Evolutionary conservation across 2,113 vertebrate genomes (phyloP), one percentile per base, ranked within the genome.

Genomic region (Cebus imitator): DNA sequence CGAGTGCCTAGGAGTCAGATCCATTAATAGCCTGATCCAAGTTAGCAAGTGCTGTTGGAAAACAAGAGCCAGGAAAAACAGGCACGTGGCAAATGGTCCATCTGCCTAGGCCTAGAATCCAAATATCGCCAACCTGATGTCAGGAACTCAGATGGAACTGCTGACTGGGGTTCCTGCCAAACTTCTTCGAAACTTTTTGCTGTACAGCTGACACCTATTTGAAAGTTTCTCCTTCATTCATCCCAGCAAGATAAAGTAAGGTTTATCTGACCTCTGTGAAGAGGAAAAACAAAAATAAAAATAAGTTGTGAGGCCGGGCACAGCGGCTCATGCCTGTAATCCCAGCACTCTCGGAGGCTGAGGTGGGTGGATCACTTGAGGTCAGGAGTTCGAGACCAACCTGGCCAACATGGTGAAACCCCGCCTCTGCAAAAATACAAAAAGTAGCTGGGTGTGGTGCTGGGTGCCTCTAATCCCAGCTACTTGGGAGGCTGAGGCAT

Each of bases 41-140:
- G 79, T 84, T 78, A 85, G 64, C 64, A 48, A 70, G 83, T 72
- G 91, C 96, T 91, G 93, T 82, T 30, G 5, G 81, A 73, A 97
- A 91, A 61, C 5, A 66, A 79, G 85, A 91, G 92, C 96, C 97
- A 97, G 84, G 48, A 87, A 97, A 95, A 94, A 83, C 90, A 97
- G 94, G 85, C 91, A 66, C 14, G 0, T 37, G 88, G 90, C 13
- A 5, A 43, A 94, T 8, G 3, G 58, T 25, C 43, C 57, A 10
- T 87, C 93, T 91, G 85, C 90, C 50, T 11, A 58, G 30, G 94
- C 72, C 23, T 32, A 18, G 52, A 79, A 11, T 96, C 94, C 87
- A 87, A 97, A 79, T 4, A 21, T 0, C 58, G 17, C 93, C 0
- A 79, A 20, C n/a, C 50, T 13, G 48, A 55, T 25, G 73, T 11